These are phyloP conservation scores for Lineus longissimus DNA, from an alignment of 1,140 invertebrate genomes.

Conservation along the genomic window DNA sequence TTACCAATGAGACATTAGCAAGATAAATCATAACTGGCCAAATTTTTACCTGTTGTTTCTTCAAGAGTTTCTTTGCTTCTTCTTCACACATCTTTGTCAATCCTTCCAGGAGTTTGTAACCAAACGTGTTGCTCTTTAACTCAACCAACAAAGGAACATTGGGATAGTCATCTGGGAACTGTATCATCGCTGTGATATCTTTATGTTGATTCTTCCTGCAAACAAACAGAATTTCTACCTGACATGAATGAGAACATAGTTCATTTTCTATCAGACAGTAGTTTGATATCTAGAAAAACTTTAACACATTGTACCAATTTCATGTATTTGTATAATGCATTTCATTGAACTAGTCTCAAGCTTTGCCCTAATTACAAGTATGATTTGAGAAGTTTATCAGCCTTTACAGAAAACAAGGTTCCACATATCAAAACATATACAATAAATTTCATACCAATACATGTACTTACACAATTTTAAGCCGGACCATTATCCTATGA, in stretches of 20 bases:
- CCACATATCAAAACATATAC: too few species aligned
- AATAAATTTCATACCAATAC: too few species aligned
- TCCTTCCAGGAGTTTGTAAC: conserved; percentile 62
- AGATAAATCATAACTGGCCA: not conserved
- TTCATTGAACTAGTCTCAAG: too few species aligned
- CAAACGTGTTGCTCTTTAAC: conserved; percentile 69
- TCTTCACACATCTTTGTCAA: conserved; percentile 66
- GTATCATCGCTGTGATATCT: conserved; percentile 63
- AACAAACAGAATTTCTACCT: conserved; percentile 1
- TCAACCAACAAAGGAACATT: conserved; percentile 61
- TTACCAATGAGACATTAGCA: too few species aligned
- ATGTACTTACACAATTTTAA: not conserved
- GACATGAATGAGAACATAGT: not conserved
- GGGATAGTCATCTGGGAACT: conserved; percentile 66
- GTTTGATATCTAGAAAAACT: too few species aligned
- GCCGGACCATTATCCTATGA: not conserved
- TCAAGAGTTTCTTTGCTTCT: conserved; percentile 62
- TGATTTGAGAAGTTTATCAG: too few species aligned
- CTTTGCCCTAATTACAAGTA: too few species aligned
- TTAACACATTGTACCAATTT: too few species aligned
- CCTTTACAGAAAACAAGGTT: too few species aligned
- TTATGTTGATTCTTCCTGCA: conserved; percentile 62
- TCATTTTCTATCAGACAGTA: too few species aligned
- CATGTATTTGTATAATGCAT: too few species aligned
- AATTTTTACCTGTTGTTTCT: conserved; percentile 55